Conservation (phyloP, 2,888 invertebrate genomes). For the Leucozona laternaria region DNA sequence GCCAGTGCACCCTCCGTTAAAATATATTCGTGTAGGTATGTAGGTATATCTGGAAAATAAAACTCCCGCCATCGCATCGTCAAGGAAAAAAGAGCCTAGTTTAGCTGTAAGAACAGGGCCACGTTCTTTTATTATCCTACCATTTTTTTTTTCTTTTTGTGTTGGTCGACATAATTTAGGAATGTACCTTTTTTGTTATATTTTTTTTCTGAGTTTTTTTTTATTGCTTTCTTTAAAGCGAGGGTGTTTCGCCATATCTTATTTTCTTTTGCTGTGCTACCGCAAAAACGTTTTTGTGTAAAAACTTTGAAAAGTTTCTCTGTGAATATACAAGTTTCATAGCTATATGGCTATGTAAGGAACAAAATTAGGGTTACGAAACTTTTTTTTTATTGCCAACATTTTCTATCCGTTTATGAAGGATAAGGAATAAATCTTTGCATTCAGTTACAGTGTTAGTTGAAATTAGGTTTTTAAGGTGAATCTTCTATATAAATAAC, state of each 20-base stretch:
- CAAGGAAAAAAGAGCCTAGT: conserved; percentile 24
- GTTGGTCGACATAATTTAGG: conserved; percentile 53
- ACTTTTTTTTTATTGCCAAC: neutral
- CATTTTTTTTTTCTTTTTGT: conserved; percentile 24
- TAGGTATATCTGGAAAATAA: neutral
- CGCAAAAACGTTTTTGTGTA: conserved; percentile 36
- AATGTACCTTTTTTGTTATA: conserved; percentile 19
- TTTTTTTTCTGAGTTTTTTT: neutral
- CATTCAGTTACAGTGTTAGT: neutral
- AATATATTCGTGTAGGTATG: neutral
- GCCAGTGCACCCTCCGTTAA: neutral
- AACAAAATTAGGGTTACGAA: conserved; percentile 41
- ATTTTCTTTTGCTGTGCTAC: conserved; percentile 9
- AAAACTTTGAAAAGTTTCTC: conserved; percentile 29
- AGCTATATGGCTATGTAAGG: neutral
- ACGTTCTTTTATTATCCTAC: conserved; percentile 56
- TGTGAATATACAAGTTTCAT: conserved; percentile 3
- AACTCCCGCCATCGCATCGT: conserved; percentile 18
- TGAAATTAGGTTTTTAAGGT: conserved; percentile 9
- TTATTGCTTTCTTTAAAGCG: conserved; percentile 11
- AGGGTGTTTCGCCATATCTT: conserved; percentile 1
- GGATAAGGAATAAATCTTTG: conserved; percentile 17
- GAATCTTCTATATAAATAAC: neutral
- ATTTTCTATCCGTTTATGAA: conserved; percentile 11
- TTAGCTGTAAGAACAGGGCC: conserved; percentile 38